A percentile compares a stretch with the other conserved stretches of the same genome.
Conservation (phyloP, 2,797 vertebrate species). For the Pyrrhura leucotis region DNA sequence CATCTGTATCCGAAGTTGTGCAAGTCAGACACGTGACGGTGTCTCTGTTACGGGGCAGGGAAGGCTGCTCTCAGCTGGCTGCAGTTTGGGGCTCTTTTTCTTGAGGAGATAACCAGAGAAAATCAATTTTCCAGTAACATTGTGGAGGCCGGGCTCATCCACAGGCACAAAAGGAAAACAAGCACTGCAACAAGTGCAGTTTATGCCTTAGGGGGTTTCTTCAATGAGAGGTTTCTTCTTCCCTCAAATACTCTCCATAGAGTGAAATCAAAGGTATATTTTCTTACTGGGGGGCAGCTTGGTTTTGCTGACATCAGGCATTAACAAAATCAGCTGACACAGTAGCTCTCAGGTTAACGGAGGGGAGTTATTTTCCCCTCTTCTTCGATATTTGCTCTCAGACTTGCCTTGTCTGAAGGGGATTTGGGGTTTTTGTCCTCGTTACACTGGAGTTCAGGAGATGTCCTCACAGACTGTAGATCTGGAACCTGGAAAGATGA, state of each 20-base stretch:
- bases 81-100: background rate
- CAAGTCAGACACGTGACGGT: background rate
- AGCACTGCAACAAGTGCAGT: background rate
- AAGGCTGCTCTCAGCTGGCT: background rate
- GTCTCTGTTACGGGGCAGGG: background rate
- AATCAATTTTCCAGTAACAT: background rate
- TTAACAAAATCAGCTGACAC: background rate
- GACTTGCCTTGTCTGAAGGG: background rate
- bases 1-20: fast-evolving
- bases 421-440: background rate
- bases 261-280: background rate
- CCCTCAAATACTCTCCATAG: background rate
- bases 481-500: background rate
- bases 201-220: background rate
- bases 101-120: background rate
- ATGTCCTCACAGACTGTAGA: background rate
- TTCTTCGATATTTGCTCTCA: background rate
- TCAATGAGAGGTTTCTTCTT: background rate
- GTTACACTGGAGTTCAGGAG: background rate
- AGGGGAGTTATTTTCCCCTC: background rate
- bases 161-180: background rate
- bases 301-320: background rate
- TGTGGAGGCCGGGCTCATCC: background rate
- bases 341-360: background rate
- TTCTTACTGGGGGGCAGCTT: background rate